These are phyloP conservation scores for Indri indri DNA, from an alignment of 2,113 vertebrate species.

Conservation along the genomic window DNA sequence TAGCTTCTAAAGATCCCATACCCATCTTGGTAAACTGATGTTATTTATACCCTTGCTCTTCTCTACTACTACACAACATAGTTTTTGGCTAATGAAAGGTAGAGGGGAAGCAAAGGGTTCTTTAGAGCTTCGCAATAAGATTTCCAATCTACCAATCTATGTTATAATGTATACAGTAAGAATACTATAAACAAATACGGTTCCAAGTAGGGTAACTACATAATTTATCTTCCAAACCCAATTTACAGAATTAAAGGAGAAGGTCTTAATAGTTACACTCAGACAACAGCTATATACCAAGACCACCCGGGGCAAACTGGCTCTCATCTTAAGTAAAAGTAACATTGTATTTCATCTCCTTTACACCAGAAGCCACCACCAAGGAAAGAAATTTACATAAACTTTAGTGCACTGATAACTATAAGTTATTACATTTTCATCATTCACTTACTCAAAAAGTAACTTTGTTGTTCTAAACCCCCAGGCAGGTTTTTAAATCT, in stretches of 20 bases:
- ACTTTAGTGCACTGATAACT: neutral
- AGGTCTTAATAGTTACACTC: neutral
- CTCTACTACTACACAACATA: neutral
- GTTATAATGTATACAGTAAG: neutral
- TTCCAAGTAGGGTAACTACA: neutral
- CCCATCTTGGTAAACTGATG: neutral
- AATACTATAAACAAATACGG: neutral
- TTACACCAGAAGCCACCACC: neutral
- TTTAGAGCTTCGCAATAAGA: neutral
- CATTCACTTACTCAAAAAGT: neutral
- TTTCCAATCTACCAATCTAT: neutral
- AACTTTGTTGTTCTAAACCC: neutral
- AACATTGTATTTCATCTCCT: neutral
- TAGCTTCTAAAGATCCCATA: neutral
- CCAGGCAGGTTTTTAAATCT: neutral
- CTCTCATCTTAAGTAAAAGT: neutral
- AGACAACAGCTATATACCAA: neutral
- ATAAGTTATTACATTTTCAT: neutral
- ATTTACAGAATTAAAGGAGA: neutral
- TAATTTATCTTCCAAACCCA: neutral
- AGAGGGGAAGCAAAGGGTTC: neutral
- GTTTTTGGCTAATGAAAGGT: neutral
- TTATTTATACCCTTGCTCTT: neutral
- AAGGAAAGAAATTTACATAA: neutral
- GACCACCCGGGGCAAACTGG: neutral